Percentiles rank a stretch among this genome's conserved stretches.
phyloP scores from a whole-genome alignment of 1,140 invertebrate genomes.

The Trinorchestia longiramus region DNA sequence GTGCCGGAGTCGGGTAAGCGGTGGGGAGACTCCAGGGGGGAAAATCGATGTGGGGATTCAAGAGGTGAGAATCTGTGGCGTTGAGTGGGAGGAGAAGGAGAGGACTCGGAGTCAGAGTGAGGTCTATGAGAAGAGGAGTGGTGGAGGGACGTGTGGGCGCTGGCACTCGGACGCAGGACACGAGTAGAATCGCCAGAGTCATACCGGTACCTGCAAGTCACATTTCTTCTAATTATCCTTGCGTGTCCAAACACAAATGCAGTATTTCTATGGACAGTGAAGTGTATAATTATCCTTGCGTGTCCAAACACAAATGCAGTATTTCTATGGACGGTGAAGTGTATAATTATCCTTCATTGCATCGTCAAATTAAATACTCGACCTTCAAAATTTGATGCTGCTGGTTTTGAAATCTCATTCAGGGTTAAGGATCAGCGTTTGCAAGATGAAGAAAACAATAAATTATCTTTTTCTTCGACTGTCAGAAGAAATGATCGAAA shows the following conservation, averaged over 20 bases:
- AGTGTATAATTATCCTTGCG: background rate
- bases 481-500: too few species aligned
- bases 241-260: background rate
- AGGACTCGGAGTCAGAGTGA: constrained; percentile 66
- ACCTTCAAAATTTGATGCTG: too few species aligned
- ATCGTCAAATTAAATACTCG: too few species aligned
- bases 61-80: constrained; percentile 62
- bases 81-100: constrained; percentile 66
- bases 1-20: constrained; percentile 64
- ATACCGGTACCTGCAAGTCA: background rate
- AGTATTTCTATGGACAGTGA: background rate
- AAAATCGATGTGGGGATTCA: constrained; percentile 55
- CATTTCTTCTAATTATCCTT: background rate
- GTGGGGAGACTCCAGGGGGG: constrained; percentile 59
- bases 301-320: background rate
- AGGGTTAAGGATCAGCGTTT: too few species aligned
- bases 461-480: too few species aligned
- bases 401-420: too few species aligned
- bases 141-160: constrained; percentile 64
- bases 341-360: background rate
- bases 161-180: constrained; percentile 58
- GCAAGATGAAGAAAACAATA: too few species aligned
- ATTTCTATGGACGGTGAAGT: background rate
- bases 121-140: constrained; percentile 59
- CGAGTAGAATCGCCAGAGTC: background rate